Evolutionary conservation across 2,888 invertebrate genomes (phyloP).

Genomic region (Synanthedon tipuliformis): DNA sequence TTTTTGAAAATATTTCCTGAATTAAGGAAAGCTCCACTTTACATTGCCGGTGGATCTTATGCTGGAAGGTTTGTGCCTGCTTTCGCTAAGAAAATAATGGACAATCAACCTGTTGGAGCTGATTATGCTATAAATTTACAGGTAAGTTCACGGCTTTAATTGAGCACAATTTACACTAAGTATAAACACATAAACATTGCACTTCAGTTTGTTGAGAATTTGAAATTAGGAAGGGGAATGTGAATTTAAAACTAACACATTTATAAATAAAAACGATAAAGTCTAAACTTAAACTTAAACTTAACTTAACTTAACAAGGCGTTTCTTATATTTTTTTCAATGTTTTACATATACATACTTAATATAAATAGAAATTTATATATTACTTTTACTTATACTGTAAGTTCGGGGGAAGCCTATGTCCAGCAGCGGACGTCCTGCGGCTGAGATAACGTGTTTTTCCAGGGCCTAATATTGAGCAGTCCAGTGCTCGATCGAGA

Average conservation of each 20-base stretch:
- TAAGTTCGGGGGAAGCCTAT: too few species aligned
- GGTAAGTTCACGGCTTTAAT: conserved; percentile 25
- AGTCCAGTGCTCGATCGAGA: conserved; percentile 63
- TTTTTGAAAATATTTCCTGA: conserved; percentile 72
- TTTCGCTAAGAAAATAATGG: conserved; percentile 46
- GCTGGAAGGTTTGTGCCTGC: conserved; percentile 69
- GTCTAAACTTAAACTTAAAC: too few species aligned
- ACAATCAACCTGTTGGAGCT: conserved; percentile 18
- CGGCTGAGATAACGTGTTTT: conserved; percentile 2
- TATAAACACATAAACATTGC: too few species aligned
- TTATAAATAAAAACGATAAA: too few species aligned
- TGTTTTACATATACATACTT: neutral
- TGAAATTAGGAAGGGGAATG: too few species aligned
- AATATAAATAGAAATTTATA: neutral
- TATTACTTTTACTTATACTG: neutral
- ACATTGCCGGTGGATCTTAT: conserved; percentile 74
- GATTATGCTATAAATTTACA: conserved; percentile 39
- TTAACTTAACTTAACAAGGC: too few species aligned
- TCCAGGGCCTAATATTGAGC: conserved; percentile 64
- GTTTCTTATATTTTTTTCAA: too few species aligned
- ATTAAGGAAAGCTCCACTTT: conserved; percentile 64
- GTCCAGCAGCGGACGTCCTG: too few species aligned
- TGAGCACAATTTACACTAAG: too few species aligned
- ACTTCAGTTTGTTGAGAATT: too few species aligned
- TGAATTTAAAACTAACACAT: too few species aligned